Base-by-base conservation (phyloP, 1,140 invertebrate genomes). In the Hyphantria cunea region DNA sequence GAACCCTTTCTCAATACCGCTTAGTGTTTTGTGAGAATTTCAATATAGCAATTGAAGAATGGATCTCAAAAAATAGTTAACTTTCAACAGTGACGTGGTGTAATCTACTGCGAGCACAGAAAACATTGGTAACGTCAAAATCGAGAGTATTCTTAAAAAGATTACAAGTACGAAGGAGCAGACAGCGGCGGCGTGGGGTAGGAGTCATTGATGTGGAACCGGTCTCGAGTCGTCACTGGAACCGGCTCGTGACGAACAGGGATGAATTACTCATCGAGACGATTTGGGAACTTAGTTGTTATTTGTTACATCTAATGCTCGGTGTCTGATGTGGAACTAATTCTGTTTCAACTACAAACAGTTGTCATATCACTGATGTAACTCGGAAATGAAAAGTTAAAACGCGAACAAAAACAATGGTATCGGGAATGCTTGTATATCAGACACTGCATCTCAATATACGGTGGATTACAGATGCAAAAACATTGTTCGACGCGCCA, bases 181-280 rank as follows among this genome's bases (percentile, higher is more conserved):
- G 80, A 80, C 66, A 76, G 73, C 73, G 68, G 64, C 68, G 62
- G 66, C 71, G 74, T 68, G 71, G 79, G 81, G 84, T 74, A 81
- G 74, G 78, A 87, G 80, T 86, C 86, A 89, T 83, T 89, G 86
- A 89, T 84, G 84, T 79, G 74, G 73, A 89, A 87, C 86, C 84
- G 84, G 84, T 86, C 81, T 64, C 65, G 75, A 70, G 69, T 70
- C 76, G 75, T 85, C 78, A 82, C 73, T 71, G 66, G 73, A 84
- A 87, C 81, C 82, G 80, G 84, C 72, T 83, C 53, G 66, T 80
- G 80, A 83, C 78, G 76, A 78, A 86, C 80, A 63, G 84, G 82
- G 84, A 87, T 87, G 86, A 83, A 87, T 89, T 84, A 86, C 83
- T 77, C 72, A 77, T 70, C 76, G 72, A 74, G 75, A 74, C 68